Conservation (phyloP, 2,113 vertebrate genomes). For the Neogobius melanostomus region DNA sequence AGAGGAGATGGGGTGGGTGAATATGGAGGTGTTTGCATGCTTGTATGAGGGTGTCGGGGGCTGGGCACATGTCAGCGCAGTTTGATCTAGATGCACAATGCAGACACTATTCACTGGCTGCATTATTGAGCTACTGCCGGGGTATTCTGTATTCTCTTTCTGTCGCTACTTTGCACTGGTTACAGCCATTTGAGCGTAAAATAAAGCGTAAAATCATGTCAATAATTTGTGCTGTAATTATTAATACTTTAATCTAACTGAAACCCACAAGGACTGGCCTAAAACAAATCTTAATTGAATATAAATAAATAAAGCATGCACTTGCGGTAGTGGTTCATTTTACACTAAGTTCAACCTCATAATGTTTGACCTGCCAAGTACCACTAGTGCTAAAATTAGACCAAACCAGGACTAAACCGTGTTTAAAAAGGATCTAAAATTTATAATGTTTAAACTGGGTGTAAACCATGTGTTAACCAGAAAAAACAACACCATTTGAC, state of each 20-base stretch:
- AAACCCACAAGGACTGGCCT: no score
- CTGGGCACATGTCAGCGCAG: constrained; percentile 58
- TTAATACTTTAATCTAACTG: background rate
- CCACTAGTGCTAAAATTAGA: no score
- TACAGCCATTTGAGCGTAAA: background rate
- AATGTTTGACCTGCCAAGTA: no score
- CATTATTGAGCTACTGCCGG: constrained; percentile 54
- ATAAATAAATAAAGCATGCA: no score
- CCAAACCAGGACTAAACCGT: no score
- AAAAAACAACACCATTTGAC: no score
- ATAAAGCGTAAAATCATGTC: background rate
- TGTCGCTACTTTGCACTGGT: constrained; percentile 2
- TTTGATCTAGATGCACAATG: constrained; percentile 63
- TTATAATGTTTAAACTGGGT: no score
- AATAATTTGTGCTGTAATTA: background rate
- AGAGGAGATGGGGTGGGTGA: constrained; percentile 45
- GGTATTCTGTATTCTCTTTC: constrained; percentile 5
- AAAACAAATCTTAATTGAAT: no score
- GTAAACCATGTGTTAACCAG: no score
- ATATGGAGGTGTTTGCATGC: constrained; percentile 45
- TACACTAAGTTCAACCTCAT: no score
- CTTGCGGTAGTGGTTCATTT: no score
- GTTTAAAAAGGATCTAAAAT: no score
- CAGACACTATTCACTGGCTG: constrained; percentile 44
- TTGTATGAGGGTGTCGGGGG: constrained; percentile 29